Evolutionary conservation across 92 coral and sea anemone genomes (phyloP).

Genomic region (Heteractis magnifica): DNA sequence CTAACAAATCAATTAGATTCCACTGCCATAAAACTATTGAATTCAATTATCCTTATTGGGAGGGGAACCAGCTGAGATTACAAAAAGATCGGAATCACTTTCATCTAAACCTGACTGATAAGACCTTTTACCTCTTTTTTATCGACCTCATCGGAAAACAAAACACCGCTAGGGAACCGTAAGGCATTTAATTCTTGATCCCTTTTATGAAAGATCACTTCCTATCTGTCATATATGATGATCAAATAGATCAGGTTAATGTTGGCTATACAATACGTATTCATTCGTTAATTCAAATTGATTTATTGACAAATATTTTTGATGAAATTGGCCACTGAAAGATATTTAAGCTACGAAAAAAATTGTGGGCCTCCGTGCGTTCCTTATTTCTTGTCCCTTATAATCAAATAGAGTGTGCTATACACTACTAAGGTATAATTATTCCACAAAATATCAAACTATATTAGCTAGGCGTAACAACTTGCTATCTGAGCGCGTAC

Average conservation of each 20-base stretch:
- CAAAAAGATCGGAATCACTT: not conserved
- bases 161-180: not conserved
- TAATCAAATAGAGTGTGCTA: too few species aligned
- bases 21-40: not conserved
- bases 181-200: not conserved
- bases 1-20: not conserved
- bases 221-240: not conserved
- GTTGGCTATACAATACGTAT: not conserved
- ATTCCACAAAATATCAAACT: too few species aligned
- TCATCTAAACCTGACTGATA: not conserved
- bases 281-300: not conserved
- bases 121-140: conserved; percentile 1
- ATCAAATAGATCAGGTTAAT: too few species aligned
- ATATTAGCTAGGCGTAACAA: too few species aligned
- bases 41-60: not conserved
- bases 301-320: not conserved
- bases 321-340: not conserved
- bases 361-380: too few species aligned
- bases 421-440: too few species aligned
- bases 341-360: too few species aligned
- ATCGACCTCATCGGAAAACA: conserved; percentile 2
- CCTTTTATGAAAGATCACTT: too few species aligned
- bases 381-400: too few species aligned
- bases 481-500: too few species aligned
- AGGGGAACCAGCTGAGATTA: conserved; percentile 1